These are phyloP conservation scores for Chlorodrepanis virens DNA, from an alignment of 2,113 vertebrate species.

Conservation along the genomic window DNA sequence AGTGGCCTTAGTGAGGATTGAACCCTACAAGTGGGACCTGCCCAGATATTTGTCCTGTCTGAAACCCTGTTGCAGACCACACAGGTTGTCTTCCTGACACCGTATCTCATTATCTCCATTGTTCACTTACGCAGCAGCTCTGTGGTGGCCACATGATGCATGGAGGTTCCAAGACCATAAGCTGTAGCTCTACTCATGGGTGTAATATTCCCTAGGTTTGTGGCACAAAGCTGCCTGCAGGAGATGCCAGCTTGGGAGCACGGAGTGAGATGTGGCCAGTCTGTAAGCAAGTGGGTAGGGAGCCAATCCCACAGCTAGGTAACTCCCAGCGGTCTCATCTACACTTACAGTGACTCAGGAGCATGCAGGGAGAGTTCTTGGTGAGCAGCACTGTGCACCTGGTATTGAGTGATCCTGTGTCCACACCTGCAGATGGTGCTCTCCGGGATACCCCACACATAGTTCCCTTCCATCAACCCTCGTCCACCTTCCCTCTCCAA, in stretches of 20 bases:
- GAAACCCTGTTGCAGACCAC: not conserved
- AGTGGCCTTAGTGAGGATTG: not conserved
- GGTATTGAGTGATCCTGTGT: not conserved
- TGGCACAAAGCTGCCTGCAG: not conserved
- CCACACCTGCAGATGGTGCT: not conserved
- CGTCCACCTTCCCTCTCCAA: not conserved
- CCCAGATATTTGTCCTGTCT: not conserved
- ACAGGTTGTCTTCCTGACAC: not conserved
- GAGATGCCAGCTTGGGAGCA: not conserved
- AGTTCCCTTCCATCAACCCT: not conserved
- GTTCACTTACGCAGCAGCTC: accelerated
- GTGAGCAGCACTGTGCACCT: not conserved
- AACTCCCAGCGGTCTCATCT: not conserved
- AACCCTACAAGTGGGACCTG: not conserved
- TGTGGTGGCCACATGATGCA: not conserved
- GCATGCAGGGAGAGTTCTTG: not conserved
- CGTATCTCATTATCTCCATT: accelerated
- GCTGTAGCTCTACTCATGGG: accelerated
- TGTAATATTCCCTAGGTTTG: accelerated
- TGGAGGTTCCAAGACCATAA: no score
- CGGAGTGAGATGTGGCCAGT: not conserved
- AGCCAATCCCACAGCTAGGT: not conserved
- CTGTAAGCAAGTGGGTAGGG: not conserved
- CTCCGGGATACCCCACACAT: accelerated
- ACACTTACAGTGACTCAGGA: not conserved